Conservation (phyloP, 1,140 invertebrate genomes). For the Leptoteleia sp. region DNA sequence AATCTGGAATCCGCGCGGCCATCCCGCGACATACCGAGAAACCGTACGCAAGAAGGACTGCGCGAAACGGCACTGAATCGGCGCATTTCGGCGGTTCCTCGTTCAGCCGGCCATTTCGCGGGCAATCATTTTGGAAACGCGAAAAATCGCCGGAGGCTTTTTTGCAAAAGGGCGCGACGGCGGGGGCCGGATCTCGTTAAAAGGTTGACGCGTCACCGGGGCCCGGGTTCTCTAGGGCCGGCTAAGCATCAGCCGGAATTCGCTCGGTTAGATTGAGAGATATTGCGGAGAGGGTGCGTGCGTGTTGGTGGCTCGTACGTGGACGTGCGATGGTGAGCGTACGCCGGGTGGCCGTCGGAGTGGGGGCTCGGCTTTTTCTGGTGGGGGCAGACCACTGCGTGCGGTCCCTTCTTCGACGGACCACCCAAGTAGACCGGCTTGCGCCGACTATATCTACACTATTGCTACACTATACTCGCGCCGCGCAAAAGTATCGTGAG, state of each 20-base stretch:
- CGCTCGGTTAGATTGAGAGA: conserved; percentile 79
- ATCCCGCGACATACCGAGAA: conserved; percentile 55
- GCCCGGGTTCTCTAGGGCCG: conserved; percentile 24
- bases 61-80: conserved; percentile 62
- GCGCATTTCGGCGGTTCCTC: conserved; percentile 55
- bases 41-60: conserved; percentile 56
- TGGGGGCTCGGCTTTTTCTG: conserved; percentile 76
- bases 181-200: conserved; percentile 46
- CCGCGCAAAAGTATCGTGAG: conserved; percentile 50
- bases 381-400: conserved; percentile 79
- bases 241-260: conserved; percentile 76
- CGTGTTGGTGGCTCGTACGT: conserved; percentile 52
- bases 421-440: conserved; percentile 80
- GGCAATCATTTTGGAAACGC: conserved; percentile 49
- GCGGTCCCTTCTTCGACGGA: conserved; percentile 80
- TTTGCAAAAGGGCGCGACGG: conserved; percentile 29
- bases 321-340: conserved; percentile 54
- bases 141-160: conserved; percentile 22
- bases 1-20: conserved; percentile 34
- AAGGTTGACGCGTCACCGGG: conserved; percentile 48
- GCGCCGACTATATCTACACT: conserved; percentile 73
- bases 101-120: conserved; percentile 40
- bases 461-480: conserved; percentile 58
- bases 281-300: conserved; percentile 68
- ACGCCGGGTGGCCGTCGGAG: conserved; percentile 63